Evolutionary conservation across 2,113 vertebrate species (phyloP).

Genomic region (Acanthochromis polyacanthus): DNA sequence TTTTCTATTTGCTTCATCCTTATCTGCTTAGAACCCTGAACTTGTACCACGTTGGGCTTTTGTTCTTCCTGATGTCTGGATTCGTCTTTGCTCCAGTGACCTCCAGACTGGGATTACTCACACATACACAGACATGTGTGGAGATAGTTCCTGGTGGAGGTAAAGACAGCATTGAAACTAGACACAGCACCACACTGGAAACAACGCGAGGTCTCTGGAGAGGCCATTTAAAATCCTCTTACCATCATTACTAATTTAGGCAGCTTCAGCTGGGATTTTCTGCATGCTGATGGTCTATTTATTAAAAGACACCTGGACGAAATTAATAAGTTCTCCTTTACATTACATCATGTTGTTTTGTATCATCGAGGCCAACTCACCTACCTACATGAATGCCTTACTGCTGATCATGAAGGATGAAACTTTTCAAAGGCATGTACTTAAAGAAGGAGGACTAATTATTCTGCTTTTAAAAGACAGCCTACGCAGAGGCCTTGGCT

Average conservation of each 20-base stretch:
- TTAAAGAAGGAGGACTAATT: neutral
- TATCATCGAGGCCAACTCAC: neutral
- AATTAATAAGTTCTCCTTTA: neutral
- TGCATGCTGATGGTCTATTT: neutral
- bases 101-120: neutral
- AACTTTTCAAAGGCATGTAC: neutral
- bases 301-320: neutral
- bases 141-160: neutral
- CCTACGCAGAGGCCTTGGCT: neutral
- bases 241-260: neutral
- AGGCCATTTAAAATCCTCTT: conserved; percentile 17
- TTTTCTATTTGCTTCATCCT: conserved; percentile 13
- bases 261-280: neutral
- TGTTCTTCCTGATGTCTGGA: neutral
- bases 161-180: neutral
- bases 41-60: neutral
- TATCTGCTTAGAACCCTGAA: neutral
- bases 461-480: neutral
- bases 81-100: conserved; percentile 8
- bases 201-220: neutral
- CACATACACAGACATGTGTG: neutral
- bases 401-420: neutral
- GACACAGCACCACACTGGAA: neutral
- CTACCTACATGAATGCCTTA: neutral
- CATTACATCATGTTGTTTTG: too few relatives aligned